Conservation (phyloP, 2,797 vertebrate species). For the Potorous gilbertii region DNA sequence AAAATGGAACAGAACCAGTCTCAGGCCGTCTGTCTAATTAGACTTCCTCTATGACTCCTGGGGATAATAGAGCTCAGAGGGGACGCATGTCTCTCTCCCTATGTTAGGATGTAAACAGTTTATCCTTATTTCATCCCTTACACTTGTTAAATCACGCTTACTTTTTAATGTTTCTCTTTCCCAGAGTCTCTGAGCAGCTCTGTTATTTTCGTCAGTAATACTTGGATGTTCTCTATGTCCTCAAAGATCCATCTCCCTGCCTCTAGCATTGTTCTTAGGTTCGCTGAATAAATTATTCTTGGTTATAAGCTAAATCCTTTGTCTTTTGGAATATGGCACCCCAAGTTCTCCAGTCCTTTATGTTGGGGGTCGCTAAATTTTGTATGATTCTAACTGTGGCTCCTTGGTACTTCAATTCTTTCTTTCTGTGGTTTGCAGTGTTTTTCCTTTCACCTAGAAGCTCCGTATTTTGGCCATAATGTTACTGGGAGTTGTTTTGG, state of each 20-base stretch:
- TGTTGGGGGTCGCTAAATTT: background rate
- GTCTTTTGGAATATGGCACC: background rate
- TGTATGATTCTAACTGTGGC: background rate
- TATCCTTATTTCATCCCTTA: background rate
- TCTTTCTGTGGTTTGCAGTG: background rate
- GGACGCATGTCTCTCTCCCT: background rate
- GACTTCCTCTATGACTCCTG: background rate
- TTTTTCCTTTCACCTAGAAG: background rate
- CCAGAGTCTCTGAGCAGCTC: background rate
- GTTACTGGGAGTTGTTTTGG: background rate
- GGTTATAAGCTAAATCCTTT: background rate
- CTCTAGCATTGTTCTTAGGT: background rate
- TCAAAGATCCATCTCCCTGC: background rate
- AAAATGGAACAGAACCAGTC: background rate
- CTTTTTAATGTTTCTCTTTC: background rate
- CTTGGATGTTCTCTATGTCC: background rate
- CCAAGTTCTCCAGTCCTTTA: background rate
- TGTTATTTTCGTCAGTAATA: background rate
- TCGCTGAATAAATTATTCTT: background rate
- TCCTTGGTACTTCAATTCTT: background rate
- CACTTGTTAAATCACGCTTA: background rate
- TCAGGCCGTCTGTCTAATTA: background rate
- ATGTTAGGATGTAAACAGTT: background rate
- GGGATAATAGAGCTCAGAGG: background rate
- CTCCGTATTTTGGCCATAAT: background rate